phyloP scores from a whole-genome alignment of 1,140 invertebrate species.

The Pomacea maculata region DNA sequence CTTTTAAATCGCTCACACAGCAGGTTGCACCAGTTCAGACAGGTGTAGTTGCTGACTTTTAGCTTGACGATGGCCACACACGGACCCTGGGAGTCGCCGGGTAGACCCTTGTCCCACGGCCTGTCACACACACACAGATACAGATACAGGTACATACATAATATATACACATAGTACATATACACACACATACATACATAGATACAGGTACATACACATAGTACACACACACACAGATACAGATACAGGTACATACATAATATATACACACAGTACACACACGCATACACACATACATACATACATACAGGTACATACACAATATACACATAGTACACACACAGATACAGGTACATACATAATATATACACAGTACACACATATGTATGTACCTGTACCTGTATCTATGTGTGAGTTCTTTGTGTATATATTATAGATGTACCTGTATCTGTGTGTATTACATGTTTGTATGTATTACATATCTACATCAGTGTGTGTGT shows the following conservation, averaged over 20 bases:
- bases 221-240: too few species aligned
- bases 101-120: background rate
- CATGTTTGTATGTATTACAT: too few species aligned
- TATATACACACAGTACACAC: too few species aligned
- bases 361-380: background rate
- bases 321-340: background rate
- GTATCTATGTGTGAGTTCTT: too few species aligned
- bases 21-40: conserved; percentile 4
- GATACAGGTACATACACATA: too few species aligned
- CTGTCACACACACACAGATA: background rate
- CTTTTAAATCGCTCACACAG: background rate
- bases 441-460: too few species aligned
- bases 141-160: background rate
- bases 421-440: too few species aligned
- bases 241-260: too few species aligned
- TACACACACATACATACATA: background rate
- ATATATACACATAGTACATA: background rate
- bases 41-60: background rate
- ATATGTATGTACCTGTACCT: too few species aligned
- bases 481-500: too few species aligned
- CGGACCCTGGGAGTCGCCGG: background rate
- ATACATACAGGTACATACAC: too few species aligned
- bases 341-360: background rate
- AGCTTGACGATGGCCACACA: background rate
- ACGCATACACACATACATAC: background rate